Evolutionary conservation across 1,140 invertebrate species (phyloP).

Genomic region (Caerostris extrusa): DNA sequence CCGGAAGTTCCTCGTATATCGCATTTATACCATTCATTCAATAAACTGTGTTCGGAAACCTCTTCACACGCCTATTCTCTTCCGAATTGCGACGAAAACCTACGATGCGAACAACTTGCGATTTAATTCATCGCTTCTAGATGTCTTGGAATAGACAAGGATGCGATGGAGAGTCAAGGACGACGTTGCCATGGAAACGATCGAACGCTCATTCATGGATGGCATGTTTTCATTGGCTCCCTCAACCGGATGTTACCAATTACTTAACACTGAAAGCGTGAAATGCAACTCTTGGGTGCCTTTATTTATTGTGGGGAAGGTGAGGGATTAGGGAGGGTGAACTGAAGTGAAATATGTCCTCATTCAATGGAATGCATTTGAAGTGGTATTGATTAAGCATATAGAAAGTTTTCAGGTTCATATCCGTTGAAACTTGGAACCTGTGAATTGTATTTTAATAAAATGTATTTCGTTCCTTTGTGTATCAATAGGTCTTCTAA

Average conservation of each 20-base stretch:
- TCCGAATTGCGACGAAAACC: background rate
- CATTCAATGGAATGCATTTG: too few species aligned
- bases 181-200: background rate
- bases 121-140: background rate
- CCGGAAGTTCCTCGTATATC: background rate
- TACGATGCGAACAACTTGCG: background rate
- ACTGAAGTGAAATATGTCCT: background rate
- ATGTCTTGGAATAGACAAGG: background rate
- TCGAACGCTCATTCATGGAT: background rate
- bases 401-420: too few species aligned
- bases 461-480: too few species aligned
- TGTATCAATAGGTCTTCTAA: too few species aligned
- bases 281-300: background rate
- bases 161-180: background rate
- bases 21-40: background rate
- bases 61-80: background rate
- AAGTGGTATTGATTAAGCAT: too few species aligned
- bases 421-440: too few species aligned
- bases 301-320: background rate
- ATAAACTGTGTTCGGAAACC: background rate
- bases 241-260: background rate
- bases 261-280: background rate
- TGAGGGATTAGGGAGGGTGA: background rate
- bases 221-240: background rate
- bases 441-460: too few species aligned